Evolutionary conservation across 2,888 invertebrate species (phyloP).

Genomic region (Philonicus albiceps): DNA sequence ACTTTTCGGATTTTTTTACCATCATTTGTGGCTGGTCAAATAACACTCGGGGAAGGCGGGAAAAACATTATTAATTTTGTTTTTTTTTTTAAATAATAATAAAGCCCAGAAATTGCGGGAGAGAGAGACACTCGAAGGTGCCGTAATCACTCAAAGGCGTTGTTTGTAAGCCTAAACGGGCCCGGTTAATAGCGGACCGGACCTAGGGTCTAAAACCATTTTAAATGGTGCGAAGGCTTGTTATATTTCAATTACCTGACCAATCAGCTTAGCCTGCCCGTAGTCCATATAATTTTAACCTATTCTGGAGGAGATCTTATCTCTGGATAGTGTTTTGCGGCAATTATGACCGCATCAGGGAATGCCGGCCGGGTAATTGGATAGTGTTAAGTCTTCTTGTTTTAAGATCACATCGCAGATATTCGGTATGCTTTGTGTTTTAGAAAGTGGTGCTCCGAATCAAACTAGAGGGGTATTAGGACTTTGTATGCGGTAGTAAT

Average conservation of each 20-base stretch:
- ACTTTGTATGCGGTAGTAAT: neutral
- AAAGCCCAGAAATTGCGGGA: neutral
- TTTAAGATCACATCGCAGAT: neutral
- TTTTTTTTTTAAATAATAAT: neutral
- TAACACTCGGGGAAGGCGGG: neutral
- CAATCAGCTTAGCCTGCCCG: slow-evolving; percentile 7
- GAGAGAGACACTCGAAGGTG: neutral
- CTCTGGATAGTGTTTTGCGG: neutral
- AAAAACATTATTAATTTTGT: too few species aligned
- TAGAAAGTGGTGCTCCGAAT: neutral
- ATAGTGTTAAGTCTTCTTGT: neutral
- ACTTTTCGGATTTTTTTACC: neutral
- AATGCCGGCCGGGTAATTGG: neutral
- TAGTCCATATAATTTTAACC: neutral
- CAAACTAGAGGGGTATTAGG: neutral
- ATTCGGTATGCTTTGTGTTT: neutral
- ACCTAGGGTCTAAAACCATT: neutral
- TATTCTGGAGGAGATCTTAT: neutral
- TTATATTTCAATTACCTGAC: slow-evolving; percentile 9
- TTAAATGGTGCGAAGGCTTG: neutral
- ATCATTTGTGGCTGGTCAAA: neutral
- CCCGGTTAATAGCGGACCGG: neutral
- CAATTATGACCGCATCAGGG: neutral
- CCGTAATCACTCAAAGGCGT: slow-evolving; percentile 5
- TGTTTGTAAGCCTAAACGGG: slow-evolving; percentile 6